Percentiles rank a stretch among this genome's conserved stretches.
These are phyloP conservation scores for Zonitis immaculata DNA, from an alignment of 2,888 invertebrate species.

Conservation along the genomic window DNA sequence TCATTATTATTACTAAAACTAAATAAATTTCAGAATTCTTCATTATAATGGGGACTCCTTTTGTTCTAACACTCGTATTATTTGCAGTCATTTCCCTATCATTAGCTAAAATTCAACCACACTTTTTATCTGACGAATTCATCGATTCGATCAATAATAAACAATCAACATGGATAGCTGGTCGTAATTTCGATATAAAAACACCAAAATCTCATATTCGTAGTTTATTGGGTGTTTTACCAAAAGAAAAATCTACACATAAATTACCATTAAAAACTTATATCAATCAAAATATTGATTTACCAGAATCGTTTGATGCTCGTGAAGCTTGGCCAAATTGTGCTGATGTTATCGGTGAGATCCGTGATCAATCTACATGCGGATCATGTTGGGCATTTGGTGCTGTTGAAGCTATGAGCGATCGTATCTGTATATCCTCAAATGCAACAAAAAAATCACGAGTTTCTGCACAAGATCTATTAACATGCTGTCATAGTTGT, in stretches of 20 bases:
- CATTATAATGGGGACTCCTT: slow-evolving; percentile 9
- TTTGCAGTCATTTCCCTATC: slow-evolving; percentile 2
- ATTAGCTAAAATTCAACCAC: slow-evolving; percentile 18
- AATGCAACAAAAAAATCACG: slow-evolving; percentile 63
- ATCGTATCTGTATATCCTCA: slow-evolving; percentile 75
- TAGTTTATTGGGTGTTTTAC: slow-evolving; percentile 63
- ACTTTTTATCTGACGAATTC: slow-evolving; percentile 66
- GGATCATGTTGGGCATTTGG: slow-evolving; percentile 92
- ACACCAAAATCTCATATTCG: slow-evolving; percentile 58
- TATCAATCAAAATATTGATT: slow-evolving; percentile 3
- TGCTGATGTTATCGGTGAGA: slow-evolving; percentile 71
- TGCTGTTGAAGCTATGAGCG: slow-evolving; percentile 83
- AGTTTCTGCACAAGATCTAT: slow-evolving; percentile 75
- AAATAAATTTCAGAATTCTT: too few relatives aligned
- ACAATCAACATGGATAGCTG: slow-evolving; percentile 71
- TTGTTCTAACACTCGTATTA: slow-evolving; percentile 5
- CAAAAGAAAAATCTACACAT: neutral
- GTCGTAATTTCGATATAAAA: slow-evolving; percentile 65
- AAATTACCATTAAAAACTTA: slow-evolving; percentile 1
- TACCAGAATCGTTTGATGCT: slow-evolving; percentile 74
- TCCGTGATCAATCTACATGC: slow-evolving; percentile 79
- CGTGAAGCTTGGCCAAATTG: slow-evolving; percentile 76
- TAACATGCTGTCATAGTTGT: slow-evolving; percentile 71
- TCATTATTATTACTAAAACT: too few relatives aligned
- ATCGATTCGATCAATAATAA: slow-evolving; percentile 63